phyloP scores from a whole-genome alignment of 2,888 invertebrate species.

The Thymelicus lineola region DNA sequence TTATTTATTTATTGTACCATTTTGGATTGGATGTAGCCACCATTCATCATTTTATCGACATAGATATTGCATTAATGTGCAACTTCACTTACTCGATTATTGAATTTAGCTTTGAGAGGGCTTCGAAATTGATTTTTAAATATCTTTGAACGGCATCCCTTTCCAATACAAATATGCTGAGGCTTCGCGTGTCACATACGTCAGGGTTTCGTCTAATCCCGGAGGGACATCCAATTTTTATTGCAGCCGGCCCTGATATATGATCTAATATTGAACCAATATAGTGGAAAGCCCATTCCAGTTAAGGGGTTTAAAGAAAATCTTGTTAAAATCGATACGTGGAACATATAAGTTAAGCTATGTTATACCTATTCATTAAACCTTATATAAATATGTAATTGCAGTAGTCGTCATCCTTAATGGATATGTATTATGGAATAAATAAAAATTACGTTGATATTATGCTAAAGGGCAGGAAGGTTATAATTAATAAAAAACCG shows the following conservation, averaged over 20 bases:
- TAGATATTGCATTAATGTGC: slow-evolving; percentile 52
- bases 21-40: background rate
- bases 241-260: slow-evolving; percentile 78
- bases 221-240: slow-evolving; percentile 78
- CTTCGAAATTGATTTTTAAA: slow-evolving; percentile 76
- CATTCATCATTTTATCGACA: slow-evolving; percentile 63
- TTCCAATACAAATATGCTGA: slow-evolving; percentile 66
- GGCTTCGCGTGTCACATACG: slow-evolving; percentile 78
- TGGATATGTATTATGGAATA: slow-evolving; percentile 30
- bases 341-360: background rate
- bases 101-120: slow-evolving; percentile 42
- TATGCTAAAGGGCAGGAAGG: slow-evolving; percentile 50
- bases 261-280: slow-evolving; percentile 73
- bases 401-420: slow-evolving; percentile 17
- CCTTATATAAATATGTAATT: slow-evolving; percentile 14
- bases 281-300: slow-evolving; percentile 63
- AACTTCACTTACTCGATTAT: slow-evolving; percentile 40
- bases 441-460: slow-evolving; percentile 43
- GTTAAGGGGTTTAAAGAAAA: slow-evolving; percentile 61
- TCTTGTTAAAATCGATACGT: slow-evolving; percentile 28
- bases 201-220: slow-evolving; percentile 82
- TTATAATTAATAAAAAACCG: slow-evolving; percentile 42
- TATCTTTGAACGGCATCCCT: slow-evolving; percentile 62
- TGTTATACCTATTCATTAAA: no score
- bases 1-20: slow-evolving; percentile 72